Evolutionary conservation across 2,113 vertebrate species (phyloP), one percentile per base, ranked within the genome.

Genomic region (Spizaetus ornatus): DNA sequence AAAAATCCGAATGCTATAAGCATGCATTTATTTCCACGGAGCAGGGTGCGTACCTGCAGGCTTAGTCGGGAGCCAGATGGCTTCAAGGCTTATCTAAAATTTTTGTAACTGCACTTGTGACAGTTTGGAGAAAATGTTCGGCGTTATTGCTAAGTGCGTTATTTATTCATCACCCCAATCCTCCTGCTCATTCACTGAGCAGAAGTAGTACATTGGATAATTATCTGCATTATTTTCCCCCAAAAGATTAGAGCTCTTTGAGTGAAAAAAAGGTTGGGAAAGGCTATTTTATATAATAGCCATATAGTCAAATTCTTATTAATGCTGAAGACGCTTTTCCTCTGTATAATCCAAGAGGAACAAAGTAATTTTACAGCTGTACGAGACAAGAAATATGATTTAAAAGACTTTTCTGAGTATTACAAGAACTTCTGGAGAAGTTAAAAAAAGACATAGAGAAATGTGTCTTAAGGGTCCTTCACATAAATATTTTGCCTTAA

Each of bases 401-500:
- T 90, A 63, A 88, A 90, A 42, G 62, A 71, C 67, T 92, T 92
- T 88, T 95, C 82, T 71, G 72, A 82, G 92, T 92, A 93, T 93
- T 93, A 40, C 25, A 71, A 92, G 90, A 92, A 97, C 88, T 96
- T 96, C 88, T 96, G 90, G 93, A 94, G 93, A 93, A 94, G 70
- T 94, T 93, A 58, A 93, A 91, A 95, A 96, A 93, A 89, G 73
- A 82, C 36, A 10, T 12, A 65, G 66, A 88, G 92, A 94, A 97
- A 94, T 95, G 87, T 79, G 81, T 80, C 91, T 96, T 91, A 80
- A 76, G 93, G 78, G 96, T 96, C 89, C 62, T 74, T 92, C 88
- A 79, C 81, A 95, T 93, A 84, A 95, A 90, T 93, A 89, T 95
- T 95, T 95, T 94, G 61, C 86, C 81, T 96, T 65, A 34, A 86